Evolutionary conservation across 2,888 invertebrate species (phyloP), one percentile per base, ranked within the genome.

Genomic region (Pelosia muscerda): DNA sequence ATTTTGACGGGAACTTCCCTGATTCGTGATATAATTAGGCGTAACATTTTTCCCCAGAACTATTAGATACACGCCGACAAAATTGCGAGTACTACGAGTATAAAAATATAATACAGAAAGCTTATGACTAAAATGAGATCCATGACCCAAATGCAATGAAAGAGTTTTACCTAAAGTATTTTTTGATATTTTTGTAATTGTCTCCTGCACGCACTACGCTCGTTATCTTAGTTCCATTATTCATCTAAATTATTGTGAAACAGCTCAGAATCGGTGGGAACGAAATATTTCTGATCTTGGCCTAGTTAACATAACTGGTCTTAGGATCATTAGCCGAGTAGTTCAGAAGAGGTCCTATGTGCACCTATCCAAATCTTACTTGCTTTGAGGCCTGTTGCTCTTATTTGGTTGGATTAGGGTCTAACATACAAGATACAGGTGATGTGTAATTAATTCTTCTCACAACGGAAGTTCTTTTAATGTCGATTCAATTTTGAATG

Each of bases 171-270:
- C 49, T 42, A 6, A 42, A 42, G n/a, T 9, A 49, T 49, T 49
- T n/a, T 49, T 49, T 42, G 15, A 38, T 38, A 38, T n/a, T 49
- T 49, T n/a, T 49, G n/a, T 49, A 49, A n/a, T n/a, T 6, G 2
- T 49, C 49, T 49, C n/a, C 19, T 49, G n/a, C 49, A 49, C 49
- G 49, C 49, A 49, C n/a, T 49, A n/a, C n/a, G 49, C 49, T 49
- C 49, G n/a, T 49, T 49, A 49, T 49, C 49, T 49, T 15, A n/a
- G 49, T 49, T 49, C 49, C n/a, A 49, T 49, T n/a, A 49, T n/a
- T 49, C 49, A 9, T n/a, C 8, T n/a, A n/a, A 49, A 49, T 42
- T 42, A n/a, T 19, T 6, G 19, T 42, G 49, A 2, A 8, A 49
- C 19, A 49, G n/a, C 19, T 49, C n/a, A 49, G 9, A 8, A 49